Evolutionary conservation across 2,797 vertebrate species (phyloP).

Genomic region (Taenioides sp.): DNA sequence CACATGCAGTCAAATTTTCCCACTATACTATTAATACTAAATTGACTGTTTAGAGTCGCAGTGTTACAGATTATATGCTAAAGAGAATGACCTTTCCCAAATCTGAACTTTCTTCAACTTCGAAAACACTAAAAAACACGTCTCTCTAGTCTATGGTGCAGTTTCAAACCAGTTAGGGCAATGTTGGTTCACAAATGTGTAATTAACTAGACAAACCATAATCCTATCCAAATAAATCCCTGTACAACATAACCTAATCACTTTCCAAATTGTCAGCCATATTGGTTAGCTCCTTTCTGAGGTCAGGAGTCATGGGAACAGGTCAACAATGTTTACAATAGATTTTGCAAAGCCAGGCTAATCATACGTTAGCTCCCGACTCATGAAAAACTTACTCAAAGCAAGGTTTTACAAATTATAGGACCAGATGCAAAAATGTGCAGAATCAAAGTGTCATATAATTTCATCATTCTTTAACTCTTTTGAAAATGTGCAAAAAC

Average conservation of each 20-base stretch:
- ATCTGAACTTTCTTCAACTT: neutral
- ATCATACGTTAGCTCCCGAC: neutral
- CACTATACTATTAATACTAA: slow-evolving; percentile 10
- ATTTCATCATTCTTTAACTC: neutral
- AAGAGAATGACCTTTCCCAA: neutral
- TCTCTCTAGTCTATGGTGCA: neutral
- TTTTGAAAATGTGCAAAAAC: neutral
- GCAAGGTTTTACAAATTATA: neutral
- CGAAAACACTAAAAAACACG: neutral
- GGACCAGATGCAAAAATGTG: neutral
- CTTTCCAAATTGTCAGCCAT: slow-evolving; percentile 47
- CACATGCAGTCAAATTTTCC: slow-evolving; percentile 51
- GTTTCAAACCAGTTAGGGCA: slow-evolving; percentile 4
- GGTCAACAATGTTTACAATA: neutral
- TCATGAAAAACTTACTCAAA: neutral
- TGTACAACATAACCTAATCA: slow-evolving; percentile 44
- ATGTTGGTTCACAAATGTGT: slow-evolving; percentile 36
- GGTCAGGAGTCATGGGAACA: neutral
- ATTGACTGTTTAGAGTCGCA: slow-evolving; percentile 1
- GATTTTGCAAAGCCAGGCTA: too few relatives aligned
- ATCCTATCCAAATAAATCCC: slow-evolving; percentile 59
- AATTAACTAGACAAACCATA: slow-evolving; percentile 38
- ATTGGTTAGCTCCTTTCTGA: slow-evolving; percentile 16
- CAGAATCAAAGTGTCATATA: neutral
- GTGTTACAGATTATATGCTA: slow-evolving; percentile 12